These are phyloP conservation scores for Linurgus olivaceus DNA, from an alignment of 2,797 vertebrate genomes.

Conservation along the genomic window DNA sequence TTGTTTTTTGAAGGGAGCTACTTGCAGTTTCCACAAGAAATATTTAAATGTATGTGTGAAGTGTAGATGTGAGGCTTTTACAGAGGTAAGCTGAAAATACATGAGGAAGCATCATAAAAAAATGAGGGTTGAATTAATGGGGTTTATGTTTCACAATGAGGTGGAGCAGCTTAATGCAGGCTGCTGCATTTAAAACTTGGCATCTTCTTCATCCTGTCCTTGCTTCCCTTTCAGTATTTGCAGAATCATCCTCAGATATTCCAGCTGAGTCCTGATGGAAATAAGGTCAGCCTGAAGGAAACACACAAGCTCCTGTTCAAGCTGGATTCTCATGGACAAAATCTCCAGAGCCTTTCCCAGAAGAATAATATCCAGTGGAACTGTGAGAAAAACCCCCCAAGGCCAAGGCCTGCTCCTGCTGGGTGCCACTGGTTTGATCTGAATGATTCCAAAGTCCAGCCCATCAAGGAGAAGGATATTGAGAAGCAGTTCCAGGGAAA, in stretches of 20 bases:
- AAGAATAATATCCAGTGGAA: neutral
- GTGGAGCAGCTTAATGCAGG: neutral
- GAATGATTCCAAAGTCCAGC: slow-evolving; percentile 89
- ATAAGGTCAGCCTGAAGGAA: slow-evolving; percentile 80
- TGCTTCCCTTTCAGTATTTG: slow-evolving; percentile 81
- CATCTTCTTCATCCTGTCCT: neutral
- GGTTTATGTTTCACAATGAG: neutral
- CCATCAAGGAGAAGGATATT: slow-evolving; percentile 88
- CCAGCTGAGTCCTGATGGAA: slow-evolving; percentile 81
- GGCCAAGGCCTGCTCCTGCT: neutral
- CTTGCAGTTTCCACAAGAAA: neutral
- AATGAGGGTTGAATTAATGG: neutral
- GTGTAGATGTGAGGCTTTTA: neutral
- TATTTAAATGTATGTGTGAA: neutral
- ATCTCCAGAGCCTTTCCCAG: neutral
- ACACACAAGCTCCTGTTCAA: neutral
- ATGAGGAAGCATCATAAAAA: neutral
- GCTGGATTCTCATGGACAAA: slow-evolving; percentile 24
- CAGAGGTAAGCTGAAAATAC: neutral
- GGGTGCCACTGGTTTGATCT: slow-evolving; percentile 92
- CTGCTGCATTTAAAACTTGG: neutral
- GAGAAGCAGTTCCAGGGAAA: slow-evolving; percentile 96
- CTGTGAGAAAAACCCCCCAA: neutral
- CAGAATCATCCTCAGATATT: slow-evolving; percentile 87
- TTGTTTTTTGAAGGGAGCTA: neutral